phyloP scores from a whole-genome alignment of 2,888 invertebrate species.

The Stenodera caucasica region DNA sequence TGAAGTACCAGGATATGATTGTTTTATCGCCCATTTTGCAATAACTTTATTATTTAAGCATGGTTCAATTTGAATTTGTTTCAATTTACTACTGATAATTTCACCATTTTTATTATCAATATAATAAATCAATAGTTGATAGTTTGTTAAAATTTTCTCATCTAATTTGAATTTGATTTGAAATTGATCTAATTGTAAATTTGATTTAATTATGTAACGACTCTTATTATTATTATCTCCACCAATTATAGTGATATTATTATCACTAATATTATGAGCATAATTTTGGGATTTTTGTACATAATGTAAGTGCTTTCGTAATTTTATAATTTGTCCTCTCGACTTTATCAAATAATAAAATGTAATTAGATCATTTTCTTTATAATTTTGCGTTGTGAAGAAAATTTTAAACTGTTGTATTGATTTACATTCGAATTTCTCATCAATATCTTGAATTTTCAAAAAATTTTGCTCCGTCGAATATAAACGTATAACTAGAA shows the following conservation, averaged over 20 bases:
- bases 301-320: constrained; percentile 41
- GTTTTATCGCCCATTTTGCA: constrained; percentile 56
- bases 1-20: constrained; percentile 57
- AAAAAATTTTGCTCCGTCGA: constrained; percentile 52
- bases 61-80: constrained; percentile 58
- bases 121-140: constrained; percentile 61
- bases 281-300: constrained; percentile 20
- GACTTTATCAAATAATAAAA: constrained; percentile 53
- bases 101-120: constrained; percentile 59
- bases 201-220: constrained; percentile 36
- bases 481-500: constrained; percentile 45
- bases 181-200: constrained; percentile 49
- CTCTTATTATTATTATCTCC: constrained; percentile 34
- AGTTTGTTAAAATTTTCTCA: constrained; percentile 56
- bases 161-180: constrained; percentile 57
- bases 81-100: constrained; percentile 60
- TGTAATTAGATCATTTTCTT: constrained; percentile 42
- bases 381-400: constrained; percentile 47
- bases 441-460: constrained; percentile 37
- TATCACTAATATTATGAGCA: background rate
- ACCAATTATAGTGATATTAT: constrained; percentile 47
- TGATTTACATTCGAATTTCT: constrained; percentile 44
- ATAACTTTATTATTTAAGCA: constrained; percentile 61
- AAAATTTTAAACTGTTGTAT: constrained; percentile 48
- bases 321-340: constrained; percentile 45